These are phyloP conservation scores for Mamestra configurata DNA, from an alignment of 1,140 invertebrate genomes.

Conservation along the genomic window DNA sequence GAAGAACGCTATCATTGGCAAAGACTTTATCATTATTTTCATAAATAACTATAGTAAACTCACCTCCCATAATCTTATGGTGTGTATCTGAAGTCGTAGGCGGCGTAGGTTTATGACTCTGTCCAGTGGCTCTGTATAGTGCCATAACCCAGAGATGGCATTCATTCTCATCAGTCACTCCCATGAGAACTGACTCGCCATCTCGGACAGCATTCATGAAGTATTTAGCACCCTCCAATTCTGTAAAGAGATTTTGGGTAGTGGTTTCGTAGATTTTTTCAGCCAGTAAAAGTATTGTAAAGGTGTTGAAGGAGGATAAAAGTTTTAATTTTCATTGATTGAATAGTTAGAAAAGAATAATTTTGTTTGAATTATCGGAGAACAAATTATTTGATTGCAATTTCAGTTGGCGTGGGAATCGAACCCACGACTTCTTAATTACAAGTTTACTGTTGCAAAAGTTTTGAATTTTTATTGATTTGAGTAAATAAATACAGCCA, in stretches of 20 bases:
- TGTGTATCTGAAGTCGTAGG: slow-evolving; percentile 93
- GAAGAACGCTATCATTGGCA: too few relatives aligned
- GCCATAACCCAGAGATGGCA: slow-evolving; percentile 99
- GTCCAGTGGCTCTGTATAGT: slow-evolving; percentile 99
- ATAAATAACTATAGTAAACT: slow-evolving; percentile 17
- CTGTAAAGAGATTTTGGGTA: slow-evolving; percentile 79
- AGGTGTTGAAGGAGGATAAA: background rate
- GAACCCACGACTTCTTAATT: background rate
- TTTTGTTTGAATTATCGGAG: too few relatives aligned
- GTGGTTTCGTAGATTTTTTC: slow-evolving; percentile 8
- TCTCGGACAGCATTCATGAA: slow-evolving; percentile 99
- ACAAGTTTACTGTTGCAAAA: background rate
- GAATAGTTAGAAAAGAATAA: too few relatives aligned
- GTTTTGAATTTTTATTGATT: background rate
- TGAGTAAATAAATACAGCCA: background rate
- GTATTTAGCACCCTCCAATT: slow-evolving; percentile 95
- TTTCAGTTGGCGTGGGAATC: background rate
- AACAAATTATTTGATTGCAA: background rate
- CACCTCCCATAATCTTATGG: slow-evolving; percentile 87
- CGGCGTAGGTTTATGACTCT: slow-evolving; percentile 99
- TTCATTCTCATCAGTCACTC: slow-evolving; percentile 99
- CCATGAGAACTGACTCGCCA: slow-evolving; percentile 98
- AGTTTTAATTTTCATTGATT: background rate
- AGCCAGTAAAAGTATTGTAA: background rate
- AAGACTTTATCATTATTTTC: background rate